phyloP scores from a whole-genome alignment of 2,888 invertebrate genomes.

The Atherix ibis region DNA sequence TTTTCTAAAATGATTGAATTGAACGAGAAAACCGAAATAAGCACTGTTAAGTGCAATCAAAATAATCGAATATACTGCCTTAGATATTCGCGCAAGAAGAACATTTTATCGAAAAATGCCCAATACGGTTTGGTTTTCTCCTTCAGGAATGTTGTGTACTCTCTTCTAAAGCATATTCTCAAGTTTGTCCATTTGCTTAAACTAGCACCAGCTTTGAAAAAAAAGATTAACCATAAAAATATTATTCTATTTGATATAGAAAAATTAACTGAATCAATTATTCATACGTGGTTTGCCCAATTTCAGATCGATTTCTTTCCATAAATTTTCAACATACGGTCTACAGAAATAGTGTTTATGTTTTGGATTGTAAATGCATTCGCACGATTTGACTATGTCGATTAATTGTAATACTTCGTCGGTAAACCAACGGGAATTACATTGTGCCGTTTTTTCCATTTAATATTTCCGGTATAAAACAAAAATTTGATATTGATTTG shows the following conservation, averaged over 20 bases:
- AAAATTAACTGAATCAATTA: background rate
- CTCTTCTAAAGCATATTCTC: slow-evolving; percentile 28
- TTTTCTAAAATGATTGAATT: slow-evolving; percentile 14
- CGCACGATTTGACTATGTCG: slow-evolving; percentile 28
- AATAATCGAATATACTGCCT: slow-evolving; percentile 25
- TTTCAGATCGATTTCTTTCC: slow-evolving; percentile 27
- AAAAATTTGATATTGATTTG: too few relatives aligned
- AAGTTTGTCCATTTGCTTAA: slow-evolving; percentile 30
- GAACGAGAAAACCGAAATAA: too few relatives aligned
- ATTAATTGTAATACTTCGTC: slow-evolving; percentile 17
- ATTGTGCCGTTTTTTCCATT: background rate
- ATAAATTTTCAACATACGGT: slow-evolving; percentile 29
- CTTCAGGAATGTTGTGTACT: slow-evolving; percentile 25
- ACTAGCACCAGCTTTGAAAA: slow-evolving; percentile 22
- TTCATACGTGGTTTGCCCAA: slow-evolving; percentile 17
- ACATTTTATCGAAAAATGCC: slow-evolving; percentile 30
- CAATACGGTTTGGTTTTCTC: slow-evolving; percentile 28
- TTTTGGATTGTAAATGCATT: slow-evolving; percentile 28
- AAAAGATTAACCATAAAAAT: slow-evolving; percentile 1
- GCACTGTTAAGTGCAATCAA: too few relatives aligned
- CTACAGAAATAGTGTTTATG: slow-evolving; percentile 30
- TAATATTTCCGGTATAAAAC: too few relatives aligned
- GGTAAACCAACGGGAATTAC: slow-evolving; percentile 6
- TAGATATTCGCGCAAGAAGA: slow-evolving; percentile 26
- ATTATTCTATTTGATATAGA: background rate